Conservation (phyloP, 2,888 invertebrate genomes). For the Xestobium rufovillosum region DNA sequence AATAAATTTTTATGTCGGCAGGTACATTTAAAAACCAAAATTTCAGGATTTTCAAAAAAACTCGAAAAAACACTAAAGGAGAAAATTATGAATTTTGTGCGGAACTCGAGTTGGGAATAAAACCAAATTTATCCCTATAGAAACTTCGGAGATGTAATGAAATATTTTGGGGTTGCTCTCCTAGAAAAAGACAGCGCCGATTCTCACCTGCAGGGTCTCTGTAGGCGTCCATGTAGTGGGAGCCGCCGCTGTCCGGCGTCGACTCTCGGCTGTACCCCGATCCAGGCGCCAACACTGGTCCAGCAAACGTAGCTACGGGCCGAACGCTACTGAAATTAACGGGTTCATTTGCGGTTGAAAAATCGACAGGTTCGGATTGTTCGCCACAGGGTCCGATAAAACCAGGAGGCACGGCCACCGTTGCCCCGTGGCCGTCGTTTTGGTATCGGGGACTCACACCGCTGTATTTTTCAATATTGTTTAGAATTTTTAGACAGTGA, state of each 20-base stretch:
- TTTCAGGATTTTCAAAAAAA: too few species aligned
- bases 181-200: too few species aligned
- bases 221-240: conserved; percentile 83
- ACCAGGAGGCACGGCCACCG: conserved; percentile 45
- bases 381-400: conserved; percentile 53
- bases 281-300: conserved; percentile 48
- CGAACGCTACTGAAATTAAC: conserved; percentile 55
- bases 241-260: conserved; percentile 82
- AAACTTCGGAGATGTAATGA: too few species aligned
- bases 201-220: conserved; percentile 73
- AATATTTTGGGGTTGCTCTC: too few species aligned
- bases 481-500: too few species aligned
- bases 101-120: too few species aligned
- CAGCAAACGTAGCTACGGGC: conserved; percentile 44
- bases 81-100: too few species aligned
- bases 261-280: conserved; percentile 78
- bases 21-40: too few species aligned
- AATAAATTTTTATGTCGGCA: too few species aligned
- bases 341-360: conserved; percentile 58
- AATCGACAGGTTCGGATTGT: conserved; percentile 66
- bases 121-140: too few species aligned
- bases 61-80: too few species aligned
- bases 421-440: conserved; percentile 43
- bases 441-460: conserved; percentile 55
- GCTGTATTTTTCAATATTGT: too few species aligned